A percentile compares a stretch with the other conserved stretches of the same genome.
These are phyloP conservation scores for Lota lota DNA, from an alignment of 2,113 vertebrate species.

Conservation along the genomic window DNA sequence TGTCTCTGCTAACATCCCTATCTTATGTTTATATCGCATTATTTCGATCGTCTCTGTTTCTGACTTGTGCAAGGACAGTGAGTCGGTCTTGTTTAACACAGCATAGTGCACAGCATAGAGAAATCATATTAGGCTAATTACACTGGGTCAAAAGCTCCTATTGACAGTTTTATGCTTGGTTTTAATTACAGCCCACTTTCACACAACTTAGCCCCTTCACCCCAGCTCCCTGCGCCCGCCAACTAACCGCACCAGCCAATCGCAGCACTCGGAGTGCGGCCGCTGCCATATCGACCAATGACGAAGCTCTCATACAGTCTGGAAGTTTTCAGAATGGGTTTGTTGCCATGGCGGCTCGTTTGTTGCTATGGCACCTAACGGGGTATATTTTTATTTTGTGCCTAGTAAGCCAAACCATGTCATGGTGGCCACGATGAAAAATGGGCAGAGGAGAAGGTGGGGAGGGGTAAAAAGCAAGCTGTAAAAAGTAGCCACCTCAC, in stretches of 20 bases:
- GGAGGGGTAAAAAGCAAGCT: slow-evolving; percentile 53
- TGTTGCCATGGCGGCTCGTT: slow-evolving; percentile 75
- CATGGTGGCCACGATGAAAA: slow-evolving; percentile 50
- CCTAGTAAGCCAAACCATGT: slow-evolving; percentile 72
- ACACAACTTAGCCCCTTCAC: slow-evolving; percentile 76
- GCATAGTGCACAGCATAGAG: slow-evolving; percentile 58
- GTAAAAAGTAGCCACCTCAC: slow-evolving; percentile 69
- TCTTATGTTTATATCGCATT: slow-evolving; percentile 21
- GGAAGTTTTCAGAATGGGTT: slow-evolving; percentile 60
- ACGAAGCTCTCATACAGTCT: slow-evolving; percentile 41
- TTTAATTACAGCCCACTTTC: slow-evolving; percentile 79
- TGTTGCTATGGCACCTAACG: slow-evolving; percentile 67
- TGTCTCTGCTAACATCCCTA: neutral
- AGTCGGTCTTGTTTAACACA: slow-evolving; percentile 60
- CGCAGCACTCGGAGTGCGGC: slow-evolving; percentile 41
- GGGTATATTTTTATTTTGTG: slow-evolving; percentile 77
- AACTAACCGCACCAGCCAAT: slow-evolving; percentile 58
- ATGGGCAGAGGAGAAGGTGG: slow-evolving; percentile 23
- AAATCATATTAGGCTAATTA: slow-evolving; percentile 76
- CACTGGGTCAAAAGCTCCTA: slow-evolving; percentile 75
- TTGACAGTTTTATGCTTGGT: slow-evolving; percentile 78
- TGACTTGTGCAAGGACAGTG: slow-evolving; percentile 61
- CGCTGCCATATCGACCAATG: slow-evolving; percentile 61
- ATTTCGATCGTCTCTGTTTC: slow-evolving; percentile 38
- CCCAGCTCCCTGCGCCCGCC: slow-evolving; percentile 65